Percentiles rank a stretch among this genome's conserved stretches.
phyloP scores from a whole-genome alignment of 2,888 invertebrate species.

The Coremacera marginata region DNA sequence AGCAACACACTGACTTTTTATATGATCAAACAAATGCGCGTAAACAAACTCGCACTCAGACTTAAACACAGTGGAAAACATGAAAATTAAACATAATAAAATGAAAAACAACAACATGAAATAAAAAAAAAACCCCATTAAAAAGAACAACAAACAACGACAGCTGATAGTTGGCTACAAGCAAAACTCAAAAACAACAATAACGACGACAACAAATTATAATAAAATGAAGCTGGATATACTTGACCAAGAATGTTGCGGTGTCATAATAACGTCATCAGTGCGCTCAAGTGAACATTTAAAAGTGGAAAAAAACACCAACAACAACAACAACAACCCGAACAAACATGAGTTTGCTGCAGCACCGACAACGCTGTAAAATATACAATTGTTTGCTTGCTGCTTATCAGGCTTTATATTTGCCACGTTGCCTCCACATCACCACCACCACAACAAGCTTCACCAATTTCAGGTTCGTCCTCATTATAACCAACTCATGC shows the following conservation, averaged over 20 bases:
- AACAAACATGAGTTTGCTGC: background rate
- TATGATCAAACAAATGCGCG: too few relatives aligned
- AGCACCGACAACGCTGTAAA: background rate
- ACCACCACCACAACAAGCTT: too few relatives aligned
- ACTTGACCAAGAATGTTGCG: conserved; percentile 42
- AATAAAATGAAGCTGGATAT: background rate
- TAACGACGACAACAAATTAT: background rate
- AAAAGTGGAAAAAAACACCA: conserved; percentile 26
- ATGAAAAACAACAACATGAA: background rate
- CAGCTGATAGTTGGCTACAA: background rate
- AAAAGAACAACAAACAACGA: background rate
- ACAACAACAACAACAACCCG: conserved; percentile 7
- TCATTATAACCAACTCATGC: background rate
- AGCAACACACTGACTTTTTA: too few relatives aligned
- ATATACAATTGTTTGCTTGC: background rate
- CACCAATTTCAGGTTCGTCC: background rate
- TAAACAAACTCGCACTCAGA: too few relatives aligned
- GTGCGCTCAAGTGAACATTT: conserved; percentile 38
- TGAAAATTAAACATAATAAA: conserved; percentile 3
- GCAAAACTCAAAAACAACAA: background rate
- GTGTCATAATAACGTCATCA: conserved; percentile 37
- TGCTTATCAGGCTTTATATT: background rate
- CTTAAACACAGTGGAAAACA: background rate
- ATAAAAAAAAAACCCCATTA: background rate
- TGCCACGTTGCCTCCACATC: too few relatives aligned